Base-by-base conservation (phyloP, 2,113 vertebrate genomes). In the Nicator chloris region DNA sequence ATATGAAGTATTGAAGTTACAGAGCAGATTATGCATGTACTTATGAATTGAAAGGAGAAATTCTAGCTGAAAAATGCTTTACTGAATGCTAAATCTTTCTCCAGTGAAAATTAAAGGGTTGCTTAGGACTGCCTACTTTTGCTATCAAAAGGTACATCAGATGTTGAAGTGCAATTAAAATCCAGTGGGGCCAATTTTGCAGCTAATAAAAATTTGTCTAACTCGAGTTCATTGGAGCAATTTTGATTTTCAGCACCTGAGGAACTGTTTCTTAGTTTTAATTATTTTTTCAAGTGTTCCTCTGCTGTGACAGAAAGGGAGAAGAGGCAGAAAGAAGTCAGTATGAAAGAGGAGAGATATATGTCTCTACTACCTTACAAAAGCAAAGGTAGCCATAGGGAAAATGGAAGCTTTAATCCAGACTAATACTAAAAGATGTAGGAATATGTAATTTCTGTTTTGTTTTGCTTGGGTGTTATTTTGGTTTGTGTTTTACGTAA, bases 101-200 rank as follows among this genome's bases (percentile, higher is more conserved):
- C 35, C 33, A 70, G 56, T 60, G 85, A 93, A 94, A 92, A 93
- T 80, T 66, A 86, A 94, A 61, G 15, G 10, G 13, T 37, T 83
- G 17, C 60, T 78, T 81, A 75, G 71, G 60, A 73, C 54, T 56
- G 42, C 42, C 70, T 92, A 42, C 63, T 81, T 91, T 72, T 93
- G 59, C 59, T 92, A 66, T 70, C 79, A 70, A 93, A 94, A 88
- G 27, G 30, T 73, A 70, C 51, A 63, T 88, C 45, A 83, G 42
- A 88, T 93, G 60, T 70, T 88, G 59, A 88, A 90, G 50, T 80
- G 39, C 56, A 92, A 82, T 87, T 90, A 88, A 92, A 94, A 82
- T 82, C 81, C 82, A 59, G 23, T 69, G 63, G 63, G 78, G 19
- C 49, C 33, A 77, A 61, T 92, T 86, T 94, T 73, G 42, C 33